Conservation (phyloP, 2,888 invertebrate species). For the Cephus nigrinus region DNA sequence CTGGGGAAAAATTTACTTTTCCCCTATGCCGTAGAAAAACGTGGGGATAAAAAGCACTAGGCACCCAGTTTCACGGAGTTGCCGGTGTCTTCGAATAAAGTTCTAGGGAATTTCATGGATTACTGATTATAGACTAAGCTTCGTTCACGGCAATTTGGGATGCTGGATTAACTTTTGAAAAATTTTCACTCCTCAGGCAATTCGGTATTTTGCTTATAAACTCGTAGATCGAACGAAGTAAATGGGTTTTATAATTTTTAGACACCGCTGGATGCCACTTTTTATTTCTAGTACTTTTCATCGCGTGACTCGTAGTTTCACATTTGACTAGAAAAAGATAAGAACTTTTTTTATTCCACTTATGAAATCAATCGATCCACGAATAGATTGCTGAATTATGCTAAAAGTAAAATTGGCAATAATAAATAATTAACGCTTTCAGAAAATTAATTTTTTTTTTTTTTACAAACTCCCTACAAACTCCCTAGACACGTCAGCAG, state of each 20-base stretch:
- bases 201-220: background rate
- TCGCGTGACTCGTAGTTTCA: background rate
- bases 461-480: background rate
- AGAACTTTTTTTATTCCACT: background rate
- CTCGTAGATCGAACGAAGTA: background rate
- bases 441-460: background rate
- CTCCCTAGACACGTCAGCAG: background rate
- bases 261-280: background rate
- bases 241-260: background rate
- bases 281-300: background rate
- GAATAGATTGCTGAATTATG: background rate
- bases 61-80: background rate
- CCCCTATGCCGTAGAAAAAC: background rate
- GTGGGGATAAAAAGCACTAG: background rate
- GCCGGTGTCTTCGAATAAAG: background rate
- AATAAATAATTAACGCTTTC: background rate
- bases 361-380: background rate
- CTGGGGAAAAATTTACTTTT: background rate
- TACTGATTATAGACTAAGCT: background rate
- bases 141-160: background rate
- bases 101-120: background rate
- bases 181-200: background rate
- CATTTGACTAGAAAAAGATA: background rate
- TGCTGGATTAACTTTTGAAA: background rate
- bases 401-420: background rate